Evolutionary conservation across 2,113 vertebrate species (phyloP), one percentile per base, ranked within the genome.

Genomic region (Orthonyx spaldingii): DNA sequence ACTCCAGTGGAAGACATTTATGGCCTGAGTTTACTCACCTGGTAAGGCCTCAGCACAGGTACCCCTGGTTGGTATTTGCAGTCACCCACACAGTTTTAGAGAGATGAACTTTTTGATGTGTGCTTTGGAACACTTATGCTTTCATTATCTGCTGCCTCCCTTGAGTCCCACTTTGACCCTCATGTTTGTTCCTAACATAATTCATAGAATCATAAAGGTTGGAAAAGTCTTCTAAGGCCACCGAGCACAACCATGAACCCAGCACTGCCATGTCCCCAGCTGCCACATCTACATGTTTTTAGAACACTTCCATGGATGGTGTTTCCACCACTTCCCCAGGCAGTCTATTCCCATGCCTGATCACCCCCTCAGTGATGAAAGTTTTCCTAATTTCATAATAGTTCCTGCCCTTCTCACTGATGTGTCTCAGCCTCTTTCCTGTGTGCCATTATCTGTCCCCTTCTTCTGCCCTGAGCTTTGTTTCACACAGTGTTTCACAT

Each of bases 21-120:
- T 76, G 94, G 91, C 61, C 81, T 82, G 56, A 95, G 87, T 9
- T 86, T 74, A 37, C 71, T 95, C 55, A 92, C 89, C 81, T 93
- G 96, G 98, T 98, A 95, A 98, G 96, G 91, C 37, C 27, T 12
- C 14, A 47, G 59, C 87, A 69, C 92, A 44, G 9, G 19, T 2
- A 8, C 11, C 35, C 42, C 41, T 28, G 33, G 21, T 4, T 35
- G 42, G 35, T 24, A 26, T 56, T 72, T 56, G 63, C 57, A 28
- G 46, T 9, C n/a, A 37, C 30, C 28, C 39, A 16, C 30, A 28
- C 0, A 0, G 30, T 50, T 70, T 49, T 53, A 49, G 46, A 50
- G 75, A 66, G 37, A 24, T 9, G 7, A 63, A n/a, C 27, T 57
- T 61, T 41, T 50, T 42, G 2, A 10, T 1, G 37, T 26, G 33